phyloP scores from a whole-genome alignment of 1,140 invertebrate species.

The Brachystomella parvula region DNA sequence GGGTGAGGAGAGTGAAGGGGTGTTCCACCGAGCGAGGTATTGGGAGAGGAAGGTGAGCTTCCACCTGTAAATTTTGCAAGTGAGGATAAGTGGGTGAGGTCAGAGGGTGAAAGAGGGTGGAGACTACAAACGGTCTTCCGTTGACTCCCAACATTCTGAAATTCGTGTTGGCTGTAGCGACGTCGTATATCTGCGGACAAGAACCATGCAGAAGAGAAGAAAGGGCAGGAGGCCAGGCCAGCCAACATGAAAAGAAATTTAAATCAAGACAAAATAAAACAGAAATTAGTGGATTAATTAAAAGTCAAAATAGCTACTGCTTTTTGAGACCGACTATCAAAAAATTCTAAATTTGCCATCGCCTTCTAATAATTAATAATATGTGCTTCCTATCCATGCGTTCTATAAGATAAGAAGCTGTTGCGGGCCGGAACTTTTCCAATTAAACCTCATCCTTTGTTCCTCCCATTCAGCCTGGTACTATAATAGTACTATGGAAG shows the following conservation, averaged over 20 bases:
- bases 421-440: too few relatives aligned
- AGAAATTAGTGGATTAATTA: constrained; percentile 5
- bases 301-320: too few relatives aligned
- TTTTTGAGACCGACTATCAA: too few relatives aligned
- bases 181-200: constrained; percentile 25
- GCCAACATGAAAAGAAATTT: constrained; percentile 9
- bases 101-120: constrained; percentile 39
- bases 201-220: constrained; percentile 16
- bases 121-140: constrained; percentile 43
- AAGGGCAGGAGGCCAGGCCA: neutral
- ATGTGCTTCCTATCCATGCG: too few relatives aligned
- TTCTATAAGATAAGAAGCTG: too few relatives aligned
- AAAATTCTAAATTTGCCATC: too few relatives aligned
- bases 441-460: too few relatives aligned
- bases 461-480: too few relatives aligned
- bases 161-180: constrained; percentile 29
- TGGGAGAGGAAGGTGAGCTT: constrained; percentile 20
- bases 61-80: constrained; percentile 27
- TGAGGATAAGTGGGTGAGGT: constrained; percentile 36
- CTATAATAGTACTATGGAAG: too few relatives aligned
- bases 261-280: constrained; percentile 1
- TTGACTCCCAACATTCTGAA: constrained; percentile 31
- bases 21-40: constrained; percentile 19
- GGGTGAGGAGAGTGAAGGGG: constrained; percentile 25
- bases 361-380: too few relatives aligned